Evolutionary conservation across 2,888 invertebrate genomes (phyloP), one percentile per base, ranked within the genome.

Genomic region (Hirtodrosophila duncani): DNA sequence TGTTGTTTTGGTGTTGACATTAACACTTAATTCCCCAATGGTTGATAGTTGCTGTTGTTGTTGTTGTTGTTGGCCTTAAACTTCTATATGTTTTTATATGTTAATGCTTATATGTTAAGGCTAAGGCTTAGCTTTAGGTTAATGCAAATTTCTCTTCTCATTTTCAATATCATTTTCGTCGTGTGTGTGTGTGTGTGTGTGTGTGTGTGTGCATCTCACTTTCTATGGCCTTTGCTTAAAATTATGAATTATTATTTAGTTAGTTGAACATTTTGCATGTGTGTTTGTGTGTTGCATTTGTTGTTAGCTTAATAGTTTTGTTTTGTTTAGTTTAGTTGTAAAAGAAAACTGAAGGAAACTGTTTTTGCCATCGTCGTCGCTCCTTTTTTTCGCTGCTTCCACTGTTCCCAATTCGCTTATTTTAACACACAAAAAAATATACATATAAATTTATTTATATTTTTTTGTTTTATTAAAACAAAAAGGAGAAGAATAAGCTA

Each of bases 61-160:
- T 29, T 2, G 3, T 1, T 7, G 13, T 8, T 9, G 29, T 30
- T 31, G 31, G n/a, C n/a, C n/a, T n/a, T n/a, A n/a, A 45, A 34
- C 20, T 41, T 50, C 33, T 34, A 46, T 38, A 9, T 26, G 16
- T 29, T 51, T 30, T 41, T 24, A n/a, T n/a, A n/a, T n/a, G n/a
- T n/a, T n/a, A n/a, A n/a, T n/a, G n/a, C n/a, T n/a, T n/a, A n/a
- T n/a, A n/a, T n/a, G n/a, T n/a, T n/a, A n/a, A n/a, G n/a, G n/a
- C n/a, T n/a, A n/a, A n/a, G n/a, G n/a, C n/a, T 36, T 48, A 45
- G 27, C 30, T 38, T 38, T 51, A 49, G 37, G 43, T 61, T 42
- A 57, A 53, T 78, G 64, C 43, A 33, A 33, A 37, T 37, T 59
- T 52, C 43, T 67, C 42, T 56, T 57, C 46, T 59, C 36, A 44